A percentile compares a stretch with the other conserved stretches of the same genome.
These are phyloP conservation scores for Sandelia bainsii DNA, from an alignment of 2,797 vertebrate species.

Conservation along the genomic window DNA sequence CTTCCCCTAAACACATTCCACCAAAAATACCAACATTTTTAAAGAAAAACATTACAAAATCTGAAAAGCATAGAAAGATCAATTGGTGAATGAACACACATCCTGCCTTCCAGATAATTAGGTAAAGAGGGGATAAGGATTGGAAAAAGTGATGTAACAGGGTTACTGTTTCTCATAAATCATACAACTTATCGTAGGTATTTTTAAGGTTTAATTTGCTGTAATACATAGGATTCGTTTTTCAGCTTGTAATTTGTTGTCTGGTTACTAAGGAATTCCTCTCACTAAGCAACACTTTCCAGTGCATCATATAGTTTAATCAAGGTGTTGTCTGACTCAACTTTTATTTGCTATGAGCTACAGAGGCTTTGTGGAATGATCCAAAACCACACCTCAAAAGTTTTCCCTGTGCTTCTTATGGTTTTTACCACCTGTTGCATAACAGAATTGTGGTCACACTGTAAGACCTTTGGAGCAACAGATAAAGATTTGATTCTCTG, in stretches of 20 bases:
- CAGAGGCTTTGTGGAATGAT: slow-evolving; percentile 41
- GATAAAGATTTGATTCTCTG: slow-evolving; percentile 1
- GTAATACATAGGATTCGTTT: slow-evolving; percentile 1
- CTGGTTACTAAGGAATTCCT: slow-evolving; percentile 32
- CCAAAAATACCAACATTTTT: too few relatives aligned
- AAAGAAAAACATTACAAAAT: too few relatives aligned
- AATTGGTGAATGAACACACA: background rate
- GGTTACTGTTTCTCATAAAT: background rate
- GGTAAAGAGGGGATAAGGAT: background rate
- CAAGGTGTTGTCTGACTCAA: slow-evolving; percentile 60
- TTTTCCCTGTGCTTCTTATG: slow-evolving; percentile 34
- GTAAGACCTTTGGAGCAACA: background rate
- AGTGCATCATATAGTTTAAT: slow-evolving; percentile 31
- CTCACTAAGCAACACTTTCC: slow-evolving; percentile 30
- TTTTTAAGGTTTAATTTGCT: slow-evolving; percentile 6
- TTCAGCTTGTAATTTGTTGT: slow-evolving; percentile 34
- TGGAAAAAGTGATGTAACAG: background rate
- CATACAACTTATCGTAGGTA: background rate
- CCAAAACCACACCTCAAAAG: slow-evolving; percentile 61
- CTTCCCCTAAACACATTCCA: too few relatives aligned
- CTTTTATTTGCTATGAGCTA: slow-evolving; percentile 57
- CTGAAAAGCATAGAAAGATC: background rate
- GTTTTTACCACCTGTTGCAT: slow-evolving; percentile 44
- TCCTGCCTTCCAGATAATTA: background rate
- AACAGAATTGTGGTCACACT: slow-evolving; percentile 11